phyloP scores from a whole-genome alignment of 2,797 vertebrate genomes.

The Syndactyla subalaris region DNA sequence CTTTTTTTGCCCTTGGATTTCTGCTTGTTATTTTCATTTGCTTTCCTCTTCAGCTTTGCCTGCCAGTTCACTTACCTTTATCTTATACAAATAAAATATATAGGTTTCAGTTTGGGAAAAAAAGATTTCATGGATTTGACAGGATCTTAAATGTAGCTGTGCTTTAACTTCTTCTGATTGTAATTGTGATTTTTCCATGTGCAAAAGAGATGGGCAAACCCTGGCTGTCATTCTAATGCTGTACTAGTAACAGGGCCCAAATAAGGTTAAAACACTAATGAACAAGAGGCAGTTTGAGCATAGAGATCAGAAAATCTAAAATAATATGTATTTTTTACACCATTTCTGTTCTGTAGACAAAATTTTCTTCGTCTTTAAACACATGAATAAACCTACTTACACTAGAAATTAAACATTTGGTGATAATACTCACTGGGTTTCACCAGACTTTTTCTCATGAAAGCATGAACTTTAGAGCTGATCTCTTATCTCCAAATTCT shows the following conservation, averaged over 20 bases:
- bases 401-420: neutral
- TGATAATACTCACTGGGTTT: neutral
- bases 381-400: neutral
- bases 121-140: neutral
- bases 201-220: neutral
- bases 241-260: neutral
- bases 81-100: neutral
- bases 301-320: neutral
- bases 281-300: neutral
- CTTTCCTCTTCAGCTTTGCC: neutral
- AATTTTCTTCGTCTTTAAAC: neutral
- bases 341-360: neutral
- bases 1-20: neutral
- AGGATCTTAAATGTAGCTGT: neutral
- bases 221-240: neutral
- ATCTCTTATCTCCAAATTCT: neutral
- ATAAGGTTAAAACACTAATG: neutral
- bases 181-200: neutral
- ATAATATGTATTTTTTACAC: neutral
- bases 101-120: neutral
- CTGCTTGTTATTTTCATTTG: neutral
- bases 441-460: neutral
- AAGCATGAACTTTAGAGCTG: neutral
- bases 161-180: neutral
- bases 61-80: neutral